A percentile compares a stretch with the other conserved stretches of the same genome.
Evolutionary conservation across 2,797 vertebrate genomes (phyloP).

Genomic region (Acanthis flammea): DNA sequence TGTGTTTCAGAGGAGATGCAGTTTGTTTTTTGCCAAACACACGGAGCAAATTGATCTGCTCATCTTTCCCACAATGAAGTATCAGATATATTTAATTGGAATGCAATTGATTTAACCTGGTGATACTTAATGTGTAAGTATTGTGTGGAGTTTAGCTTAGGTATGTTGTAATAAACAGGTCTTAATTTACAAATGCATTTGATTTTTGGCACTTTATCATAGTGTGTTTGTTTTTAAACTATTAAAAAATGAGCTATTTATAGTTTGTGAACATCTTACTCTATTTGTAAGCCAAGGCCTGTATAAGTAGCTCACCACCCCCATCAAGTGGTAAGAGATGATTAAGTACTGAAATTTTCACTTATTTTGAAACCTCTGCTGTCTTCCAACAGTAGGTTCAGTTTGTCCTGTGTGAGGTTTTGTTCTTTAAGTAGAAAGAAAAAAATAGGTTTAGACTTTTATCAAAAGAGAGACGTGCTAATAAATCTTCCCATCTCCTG

Average conservation of each 20-base stretch:
- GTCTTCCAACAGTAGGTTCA: neutral
- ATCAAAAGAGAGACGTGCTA: neutral
- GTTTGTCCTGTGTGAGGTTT: neutral
- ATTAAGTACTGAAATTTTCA: neutral
- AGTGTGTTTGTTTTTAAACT: neutral
- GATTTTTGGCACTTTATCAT: neutral
- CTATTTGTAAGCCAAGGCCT: neutral
- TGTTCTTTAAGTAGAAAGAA: neutral
- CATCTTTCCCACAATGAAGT: neutral
- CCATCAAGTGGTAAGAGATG: slow-evolving; percentile 4
- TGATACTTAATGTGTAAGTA: neutral
- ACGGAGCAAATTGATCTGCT: neutral
- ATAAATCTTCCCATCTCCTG: neutral
- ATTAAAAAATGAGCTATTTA: neutral
- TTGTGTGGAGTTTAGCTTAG: neutral
- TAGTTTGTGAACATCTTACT: neutral
- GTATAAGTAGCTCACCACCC: neutral
- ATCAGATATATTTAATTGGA: neutral
- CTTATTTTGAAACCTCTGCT: neutral
- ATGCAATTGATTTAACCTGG: neutral
- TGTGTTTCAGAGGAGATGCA: neutral
- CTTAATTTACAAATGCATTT: neutral
- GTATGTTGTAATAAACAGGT: neutral
- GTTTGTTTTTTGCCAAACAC: neutral
- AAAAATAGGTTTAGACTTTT: neutral